phyloP scores from a whole-genome alignment of 1,140 invertebrate species.

The Platorchestia sp. region DNA sequence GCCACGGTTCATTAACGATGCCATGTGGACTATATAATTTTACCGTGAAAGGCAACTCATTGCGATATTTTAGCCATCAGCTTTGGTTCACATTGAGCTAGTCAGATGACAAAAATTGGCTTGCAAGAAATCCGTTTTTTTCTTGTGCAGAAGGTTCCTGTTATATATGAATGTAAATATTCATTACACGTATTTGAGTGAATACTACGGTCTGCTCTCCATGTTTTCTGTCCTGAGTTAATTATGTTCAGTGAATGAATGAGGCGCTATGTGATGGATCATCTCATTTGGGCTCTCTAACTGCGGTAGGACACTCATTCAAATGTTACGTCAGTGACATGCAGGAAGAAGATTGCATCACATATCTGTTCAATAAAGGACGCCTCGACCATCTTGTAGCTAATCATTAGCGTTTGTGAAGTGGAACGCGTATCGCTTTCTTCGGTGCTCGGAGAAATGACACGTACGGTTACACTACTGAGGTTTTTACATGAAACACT shows the following conservation, averaged over 20 bases:
- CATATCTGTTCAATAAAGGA: neutral
- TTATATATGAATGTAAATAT: neutral
- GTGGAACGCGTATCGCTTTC: neutral
- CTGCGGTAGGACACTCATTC: neutral
- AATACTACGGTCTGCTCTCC: too few relatives aligned
- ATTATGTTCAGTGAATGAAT: too few relatives aligned
- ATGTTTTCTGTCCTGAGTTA: too few relatives aligned
- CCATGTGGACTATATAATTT: neutral
- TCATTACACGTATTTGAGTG: neutral
- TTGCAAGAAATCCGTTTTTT: neutral
- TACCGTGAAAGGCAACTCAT: neutral
- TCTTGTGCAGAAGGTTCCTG: neutral
- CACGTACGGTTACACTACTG: neutral
- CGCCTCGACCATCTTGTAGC: neutral
- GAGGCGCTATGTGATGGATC: too few relatives aligned
- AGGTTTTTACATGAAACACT: neutral
- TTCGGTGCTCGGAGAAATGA: neutral
- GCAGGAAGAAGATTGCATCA: neutral
- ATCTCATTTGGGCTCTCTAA: neutral
- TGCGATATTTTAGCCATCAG: neutral
- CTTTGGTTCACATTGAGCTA: neutral
- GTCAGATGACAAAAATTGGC: neutral
- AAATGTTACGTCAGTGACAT: neutral
- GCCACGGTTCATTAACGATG: neutral
- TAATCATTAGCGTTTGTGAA: neutral